phyloP scores from a whole-genome alignment of 1,140 invertebrate genomes.

The Probaryconus sp. region DNA sequence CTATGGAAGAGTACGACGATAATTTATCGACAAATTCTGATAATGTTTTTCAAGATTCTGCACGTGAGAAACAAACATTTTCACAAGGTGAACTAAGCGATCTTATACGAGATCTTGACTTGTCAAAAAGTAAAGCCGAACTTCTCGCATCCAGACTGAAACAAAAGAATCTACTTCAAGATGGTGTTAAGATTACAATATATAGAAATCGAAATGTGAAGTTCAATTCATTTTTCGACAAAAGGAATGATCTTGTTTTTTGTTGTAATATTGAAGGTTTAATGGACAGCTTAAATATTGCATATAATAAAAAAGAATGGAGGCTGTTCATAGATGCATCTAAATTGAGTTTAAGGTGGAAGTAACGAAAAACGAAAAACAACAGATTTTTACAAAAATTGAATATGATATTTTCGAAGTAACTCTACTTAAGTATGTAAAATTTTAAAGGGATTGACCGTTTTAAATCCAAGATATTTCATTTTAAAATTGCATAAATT shows the following conservation, averaged over 20 bases:
- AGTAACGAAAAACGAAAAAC: no score
- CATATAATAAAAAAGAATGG: slow-evolving; percentile 34
- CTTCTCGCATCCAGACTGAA: slow-evolving; percentile 2
- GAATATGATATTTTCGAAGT: no score
- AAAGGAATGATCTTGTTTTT: background rate
- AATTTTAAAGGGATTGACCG: no score
- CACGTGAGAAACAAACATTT: background rate
- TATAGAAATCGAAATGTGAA: background rate
- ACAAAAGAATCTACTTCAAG: background rate
- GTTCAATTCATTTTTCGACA: background rate
- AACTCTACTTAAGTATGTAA: no score
- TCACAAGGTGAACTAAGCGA: background rate
- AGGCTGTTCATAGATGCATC: slow-evolving; percentile 65
- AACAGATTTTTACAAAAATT: no score
- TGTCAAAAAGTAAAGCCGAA: slow-evolving; percentile 18
- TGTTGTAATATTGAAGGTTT: slow-evolving; percentile 1
- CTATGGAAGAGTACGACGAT: no score
- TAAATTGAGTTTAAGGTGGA: slow-evolving; percentile 63
- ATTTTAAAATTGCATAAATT: no score
- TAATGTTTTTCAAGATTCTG: background rate
- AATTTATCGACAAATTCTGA: no score
- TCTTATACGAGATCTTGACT: slow-evolving; percentile 9
- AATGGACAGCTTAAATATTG: background rate
- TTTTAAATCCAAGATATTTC: no score
- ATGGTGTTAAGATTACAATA: background rate